phyloP scores from a whole-genome alignment of 2,888 invertebrate species.

The Pilophorus perplexus region DNA sequence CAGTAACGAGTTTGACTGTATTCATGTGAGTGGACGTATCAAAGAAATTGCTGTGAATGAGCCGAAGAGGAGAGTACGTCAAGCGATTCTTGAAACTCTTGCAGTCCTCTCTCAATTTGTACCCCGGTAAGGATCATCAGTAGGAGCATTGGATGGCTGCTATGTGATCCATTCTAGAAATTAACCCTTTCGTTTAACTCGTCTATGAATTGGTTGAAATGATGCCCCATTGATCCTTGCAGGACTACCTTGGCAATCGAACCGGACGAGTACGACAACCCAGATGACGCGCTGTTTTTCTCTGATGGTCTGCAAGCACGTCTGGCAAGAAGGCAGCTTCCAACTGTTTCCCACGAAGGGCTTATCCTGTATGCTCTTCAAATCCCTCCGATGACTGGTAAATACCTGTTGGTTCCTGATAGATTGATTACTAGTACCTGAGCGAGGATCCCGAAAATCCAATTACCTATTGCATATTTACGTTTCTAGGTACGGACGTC shows the following conservation, averaged over 20 bases:
- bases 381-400: constrained; percentile 54
- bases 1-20: constrained; percentile 68
- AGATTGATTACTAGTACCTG: too few species aligned
- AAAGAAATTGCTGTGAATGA: constrained; percentile 54
- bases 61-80: constrained; percentile 71
- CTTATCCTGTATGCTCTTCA: constrained; percentile 72
- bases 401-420: too few species aligned
- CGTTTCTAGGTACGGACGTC: constrained; percentile 63
- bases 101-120: constrained; percentile 72
- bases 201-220: too few species aligned
- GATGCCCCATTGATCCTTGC: too few species aligned
- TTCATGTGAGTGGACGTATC: constrained; percentile 45
- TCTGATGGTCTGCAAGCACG: constrained; percentile 68
- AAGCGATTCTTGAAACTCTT: constrained; percentile 73
- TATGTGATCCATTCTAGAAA: too few species aligned
- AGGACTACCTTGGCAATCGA: constrained; percentile 29
- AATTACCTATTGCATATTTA: too few species aligned
- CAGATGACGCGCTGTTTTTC: constrained; percentile 48
- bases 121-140: constrained; percentile 37
- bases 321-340: constrained; percentile 70
- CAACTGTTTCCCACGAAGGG: constrained; percentile 68
- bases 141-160: too few species aligned
- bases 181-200: too few species aligned
- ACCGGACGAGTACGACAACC: constrained; percentile 32
- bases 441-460: too few species aligned